Evolutionary conservation across 2,113 vertebrate genomes (phyloP), one percentile per base, ranked within the genome.

Genomic region (Carassius carassius): DNA sequence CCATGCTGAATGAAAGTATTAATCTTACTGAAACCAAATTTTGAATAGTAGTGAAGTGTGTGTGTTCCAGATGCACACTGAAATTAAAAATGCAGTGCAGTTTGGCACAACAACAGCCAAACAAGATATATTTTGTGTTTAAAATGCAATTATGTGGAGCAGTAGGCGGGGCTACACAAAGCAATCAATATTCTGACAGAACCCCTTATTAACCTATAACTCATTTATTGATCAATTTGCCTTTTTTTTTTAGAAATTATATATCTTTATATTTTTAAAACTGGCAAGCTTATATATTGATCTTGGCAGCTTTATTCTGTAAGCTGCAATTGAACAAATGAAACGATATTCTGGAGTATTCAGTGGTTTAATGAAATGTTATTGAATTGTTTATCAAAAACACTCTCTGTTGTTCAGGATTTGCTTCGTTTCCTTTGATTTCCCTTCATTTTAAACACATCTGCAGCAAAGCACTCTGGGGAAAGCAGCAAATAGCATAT

Each of bases 401-500:
- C 13, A 10, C 41, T 13, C 78, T 11, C 29, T 29, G 23, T 81
- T 69, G 78, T 63, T 81, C 41, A 69, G 44, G n/a, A 69, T 81
- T 67, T 25, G 60, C 62, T 49, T 67, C 17, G 78, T 81, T 81
- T 81, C 44, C 62, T 81, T 81, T 81, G 41, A 69, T 81, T 69
- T 69, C 17, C 41, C 17, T 81, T 69, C 63, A 81, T 69, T 69
- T 81, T 69, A 81, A 67, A 69, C 62, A 67, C 76, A 70, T 76
- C 51, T 23, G 75, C 25, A 32, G 58, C 76, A 85, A 82, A 62
- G 25, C 25, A 78, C 62, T 78, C 29, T 65, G 17, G 78, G 65
- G 62, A 87, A 77, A 87, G 86, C 74, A 81, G 88, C 84, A 79
- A 87, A 87, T 84, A 47, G 41, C 84, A 88, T 87, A 91, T 69